Evolutionary conservation across 2,113 vertebrate genomes (phyloP).

Genomic region (Mobula hypostoma): DNA sequence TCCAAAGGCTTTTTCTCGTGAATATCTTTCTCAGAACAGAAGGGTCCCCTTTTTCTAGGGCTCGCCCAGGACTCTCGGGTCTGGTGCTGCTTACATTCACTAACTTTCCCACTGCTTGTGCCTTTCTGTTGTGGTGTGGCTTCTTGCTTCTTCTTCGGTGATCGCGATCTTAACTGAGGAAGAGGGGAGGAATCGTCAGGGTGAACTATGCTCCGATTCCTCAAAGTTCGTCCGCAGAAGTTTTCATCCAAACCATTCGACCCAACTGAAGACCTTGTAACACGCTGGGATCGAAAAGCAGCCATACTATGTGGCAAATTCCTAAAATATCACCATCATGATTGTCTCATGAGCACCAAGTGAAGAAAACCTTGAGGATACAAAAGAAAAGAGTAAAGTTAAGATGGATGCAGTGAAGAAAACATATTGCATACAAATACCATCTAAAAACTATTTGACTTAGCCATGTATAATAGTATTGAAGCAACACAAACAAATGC

Average conservation of each 20-base stretch:
- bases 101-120: slow-evolving; percentile 60
- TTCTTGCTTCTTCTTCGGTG: slow-evolving; percentile 90
- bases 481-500: no score
- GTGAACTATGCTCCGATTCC: slow-evolving; percentile 97
- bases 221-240: slow-evolving; percentile 96
- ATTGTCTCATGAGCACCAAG: slow-evolving; percentile 77
- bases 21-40: slow-evolving; percentile 79
- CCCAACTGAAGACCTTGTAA: slow-evolving; percentile 99
- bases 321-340: slow-evolving; percentile 90
- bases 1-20: slow-evolving; percentile 63
- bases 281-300: slow-evolving; percentile 96
- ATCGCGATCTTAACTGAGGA: slow-evolving; percentile 79
- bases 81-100: slow-evolving; percentile 61
- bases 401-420: slow-evolving; percentile 43
- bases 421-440: background rate
- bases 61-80: slow-evolving; percentile 71
- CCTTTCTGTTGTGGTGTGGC: slow-evolving; percentile 60
- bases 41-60: slow-evolving; percentile 77
- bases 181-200: slow-evolving; percentile 81
- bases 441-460: background rate
- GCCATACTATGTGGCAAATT: slow-evolving; percentile 92
- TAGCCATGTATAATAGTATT: background rate
- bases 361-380: slow-evolving; percentile 73
- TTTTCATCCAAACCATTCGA: slow-evolving; percentile 99
- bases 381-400: slow-evolving; percentile 53